Evolutionary conservation across 2,888 invertebrate species (phyloP).

Genomic region (Polia nebulosa): DNA sequence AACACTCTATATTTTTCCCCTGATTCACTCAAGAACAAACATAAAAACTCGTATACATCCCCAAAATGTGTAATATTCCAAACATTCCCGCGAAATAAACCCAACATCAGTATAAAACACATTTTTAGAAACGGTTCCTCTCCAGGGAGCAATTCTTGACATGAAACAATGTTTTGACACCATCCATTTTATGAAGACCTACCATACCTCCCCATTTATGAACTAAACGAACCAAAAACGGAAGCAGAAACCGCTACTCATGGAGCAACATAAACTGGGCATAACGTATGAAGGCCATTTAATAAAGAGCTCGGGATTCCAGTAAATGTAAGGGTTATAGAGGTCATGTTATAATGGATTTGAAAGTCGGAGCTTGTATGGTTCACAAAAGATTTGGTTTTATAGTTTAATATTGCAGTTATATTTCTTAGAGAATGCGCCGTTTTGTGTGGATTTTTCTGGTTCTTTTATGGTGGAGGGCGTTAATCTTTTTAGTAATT

Average conservation of each 20-base stretch:
- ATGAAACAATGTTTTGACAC: slow-evolving; percentile 69
- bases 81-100: slow-evolving; percentile 66
- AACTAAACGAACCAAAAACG: slow-evolving; percentile 37
- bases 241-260: slow-evolving; percentile 17
- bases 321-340: slow-evolving; percentile 32
- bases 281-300: slow-evolving; percentile 39
- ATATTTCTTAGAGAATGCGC: slow-evolving; percentile 79
- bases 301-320: slow-evolving; percentile 47
- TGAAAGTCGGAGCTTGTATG: slow-evolving; percentile 58
- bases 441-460: slow-evolving; percentile 71
- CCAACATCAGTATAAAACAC: slow-evolving; percentile 67
- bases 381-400: slow-evolving; percentile 72
- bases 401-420: slow-evolving; percentile 78
- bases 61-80: slow-evolving; percentile 63
- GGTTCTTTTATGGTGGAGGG: slow-evolving; percentile 65
- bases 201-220: slow-evolving; percentile 37
- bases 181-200: slow-evolving; percentile 59
- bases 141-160: slow-evolving; percentile 71
- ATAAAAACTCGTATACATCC: slow-evolving; percentile 52
- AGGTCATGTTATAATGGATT: slow-evolving; percentile 58
- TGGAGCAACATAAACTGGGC: slow-evolving; percentile 55
- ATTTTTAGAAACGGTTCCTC: slow-evolving; percentile 68
- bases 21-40: slow-evolving; percentile 41
- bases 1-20: slow-evolving; percentile 30
- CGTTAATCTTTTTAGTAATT: slow-evolving; percentile 70